Base-by-base conservation (phyloP, 2,797 vertebrate species). In the Synanceia verrucosa region DNA sequence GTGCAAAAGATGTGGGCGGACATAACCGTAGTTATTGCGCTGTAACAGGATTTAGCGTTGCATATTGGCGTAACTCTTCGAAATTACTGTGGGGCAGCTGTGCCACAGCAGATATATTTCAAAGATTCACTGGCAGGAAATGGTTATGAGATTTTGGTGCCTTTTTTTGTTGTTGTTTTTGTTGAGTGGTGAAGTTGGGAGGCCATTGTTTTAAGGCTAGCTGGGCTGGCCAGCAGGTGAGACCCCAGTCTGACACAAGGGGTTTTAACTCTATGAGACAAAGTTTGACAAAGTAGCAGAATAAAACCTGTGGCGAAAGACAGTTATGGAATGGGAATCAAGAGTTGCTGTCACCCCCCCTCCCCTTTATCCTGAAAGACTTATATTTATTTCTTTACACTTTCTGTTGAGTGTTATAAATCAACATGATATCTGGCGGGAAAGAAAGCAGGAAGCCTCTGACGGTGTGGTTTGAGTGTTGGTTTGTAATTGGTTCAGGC, bases 361-460 rank as follows among this genome's bases (percentile, higher is more conserved):
- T 62, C 56, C 64, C 71, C 41, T 84, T 57, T 41, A 36, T 70
- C 64, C 65, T 72, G 53, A 65, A 85, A 81, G 19, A 33, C 50
- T 76, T 47, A 44, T 91, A 88, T 91, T 91, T 89, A 93, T 92
- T 92, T 69, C 71, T 70, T 88, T 50, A 70, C 52, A 61, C 77
- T 83, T 76, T 81, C 73, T 71, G 76, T 68, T 39, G 43, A 84
- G 84, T 78, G 61, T 81, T 65, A 75, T 87, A 50, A 74, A 75
- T 88, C 80, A 73, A 58, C 72, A 56, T 74, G 51, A 41, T 83
- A 63, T 66, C 66, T 80, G 76, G 70, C 70, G 46, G 70, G 51
- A 52, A 39, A 53, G 70, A 59, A 75, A 73, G 50, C 55, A 26
- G 74, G 65, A 65, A 72, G 37, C 53, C 46, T 78, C 58, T 77